Conservation (phyloP, 2,797 vertebrate species). For the Microctenopoma steveboyesi region DNA sequence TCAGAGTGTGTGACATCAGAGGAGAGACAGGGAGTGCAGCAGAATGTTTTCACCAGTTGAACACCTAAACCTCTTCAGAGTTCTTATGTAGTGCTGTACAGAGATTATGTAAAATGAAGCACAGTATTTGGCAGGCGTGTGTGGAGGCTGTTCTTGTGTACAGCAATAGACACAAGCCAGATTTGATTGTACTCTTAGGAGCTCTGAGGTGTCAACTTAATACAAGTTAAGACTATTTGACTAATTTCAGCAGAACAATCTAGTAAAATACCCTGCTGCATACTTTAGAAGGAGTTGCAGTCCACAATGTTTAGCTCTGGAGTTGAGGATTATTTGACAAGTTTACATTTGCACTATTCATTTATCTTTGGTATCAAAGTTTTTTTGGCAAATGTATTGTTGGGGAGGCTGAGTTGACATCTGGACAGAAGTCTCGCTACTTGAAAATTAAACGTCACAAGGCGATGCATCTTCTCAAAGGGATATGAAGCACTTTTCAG, state of each 20-base stretch:
- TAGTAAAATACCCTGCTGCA: neutral
- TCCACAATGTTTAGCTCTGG: too few relatives aligned
- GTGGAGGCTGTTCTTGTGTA: neutral
- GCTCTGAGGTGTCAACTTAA: neutral
- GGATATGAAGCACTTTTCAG: neutral
- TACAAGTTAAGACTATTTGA: neutral
- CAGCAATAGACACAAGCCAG: neutral
- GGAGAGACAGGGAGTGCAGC: conserved; percentile 22
- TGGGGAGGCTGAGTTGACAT: neutral
- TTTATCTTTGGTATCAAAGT: too few relatives aligned
- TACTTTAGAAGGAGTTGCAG: neutral
- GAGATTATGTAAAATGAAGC: conserved; percentile 3
- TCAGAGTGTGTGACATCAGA: conserved; percentile 56
- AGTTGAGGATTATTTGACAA: too few relatives aligned
- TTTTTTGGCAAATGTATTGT: too few relatives aligned
- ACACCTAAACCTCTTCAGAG: conserved; percentile 19
- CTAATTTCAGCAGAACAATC: neutral
- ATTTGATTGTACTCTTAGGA: conserved; percentile 1
- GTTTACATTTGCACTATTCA: too few relatives aligned
- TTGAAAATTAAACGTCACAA: neutral
- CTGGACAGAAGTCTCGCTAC: neutral
- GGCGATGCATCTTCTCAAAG: too few relatives aligned
- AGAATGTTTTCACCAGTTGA: conserved; percentile 20
- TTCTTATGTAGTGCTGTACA: neutral
- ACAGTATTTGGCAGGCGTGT: conserved; percentile 16